phyloP scores from a whole-genome alignment of 1,140 invertebrate species.

The Bombus picipes region DNA sequence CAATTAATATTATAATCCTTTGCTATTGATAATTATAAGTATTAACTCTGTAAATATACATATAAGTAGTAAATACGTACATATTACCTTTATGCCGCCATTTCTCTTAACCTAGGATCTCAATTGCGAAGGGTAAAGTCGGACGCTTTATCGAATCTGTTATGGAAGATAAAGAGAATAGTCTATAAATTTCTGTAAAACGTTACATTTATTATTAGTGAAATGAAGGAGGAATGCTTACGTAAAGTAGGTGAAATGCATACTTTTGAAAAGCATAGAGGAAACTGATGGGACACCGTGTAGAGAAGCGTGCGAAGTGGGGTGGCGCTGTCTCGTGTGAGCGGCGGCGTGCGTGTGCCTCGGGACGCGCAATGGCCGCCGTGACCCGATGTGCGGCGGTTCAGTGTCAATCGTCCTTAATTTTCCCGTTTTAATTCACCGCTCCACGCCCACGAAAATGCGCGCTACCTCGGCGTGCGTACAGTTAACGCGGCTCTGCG shows the following conservation, averaged over 20 bases:
- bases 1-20: background rate
- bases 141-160: background rate
- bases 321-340: conserved; percentile 43
- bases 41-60: background rate
- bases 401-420: conserved; percentile 73
- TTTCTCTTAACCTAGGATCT: background rate
- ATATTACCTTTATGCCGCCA: background rate
- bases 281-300: background rate
- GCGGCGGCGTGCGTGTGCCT: conserved; percentile 53
- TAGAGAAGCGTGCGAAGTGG: conserved; percentile 27
- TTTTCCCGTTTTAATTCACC: conserved; percentile 64
- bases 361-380: conserved; percentile 71
- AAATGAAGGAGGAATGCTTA: background rate
- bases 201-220: background rate
- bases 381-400: conserved; percentile 67
- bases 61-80: no score
- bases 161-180: background rate
- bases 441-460: conserved; percentile 66
- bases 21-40: background rate
- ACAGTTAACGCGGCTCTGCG: conserved; percentile 48
- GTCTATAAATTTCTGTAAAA: background rate
- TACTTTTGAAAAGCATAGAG: background rate
- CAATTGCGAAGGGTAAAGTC: background rate
- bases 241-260: background rate
- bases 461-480: conserved; percentile 47